Evolutionary conservation across 2,797 vertebrate species (phyloP).

Genomic region (Heliangelus exortis): DNA sequence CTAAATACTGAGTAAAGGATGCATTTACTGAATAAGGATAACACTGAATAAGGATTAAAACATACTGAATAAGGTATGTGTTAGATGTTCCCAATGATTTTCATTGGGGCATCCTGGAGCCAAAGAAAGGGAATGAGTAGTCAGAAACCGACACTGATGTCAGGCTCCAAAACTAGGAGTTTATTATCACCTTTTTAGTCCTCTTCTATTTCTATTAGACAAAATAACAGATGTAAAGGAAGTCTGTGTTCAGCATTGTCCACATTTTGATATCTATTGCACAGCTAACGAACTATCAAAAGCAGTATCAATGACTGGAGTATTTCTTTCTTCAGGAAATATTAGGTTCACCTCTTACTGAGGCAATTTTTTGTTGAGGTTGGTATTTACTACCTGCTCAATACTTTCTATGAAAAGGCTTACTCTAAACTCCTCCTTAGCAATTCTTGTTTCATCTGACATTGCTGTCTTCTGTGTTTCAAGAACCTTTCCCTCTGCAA

Average conservation of each 20-base stretch:
- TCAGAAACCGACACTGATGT: not conserved
- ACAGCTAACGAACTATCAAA: not conserved
- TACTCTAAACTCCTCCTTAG: not conserved
- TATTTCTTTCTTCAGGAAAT: not conserved
- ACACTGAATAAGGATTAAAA: not conserved
- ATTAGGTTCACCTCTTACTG: not conserved
- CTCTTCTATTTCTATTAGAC: not conserved
- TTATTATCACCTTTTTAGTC: not conserved
- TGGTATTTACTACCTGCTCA: not conserved
- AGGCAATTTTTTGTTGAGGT: not conserved
- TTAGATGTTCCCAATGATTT: not conserved
- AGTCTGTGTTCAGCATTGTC: not conserved
- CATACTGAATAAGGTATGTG: not conserved
- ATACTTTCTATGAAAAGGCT: not conserved
- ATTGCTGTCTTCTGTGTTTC: not conserved
- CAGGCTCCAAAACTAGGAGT: not conserved
- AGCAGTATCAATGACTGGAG: not conserved
- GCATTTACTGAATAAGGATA: not conserved
- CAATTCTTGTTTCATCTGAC: not conserved
- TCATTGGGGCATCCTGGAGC: not conserved
- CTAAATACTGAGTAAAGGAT: not conserved
- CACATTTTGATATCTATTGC: not conserved
- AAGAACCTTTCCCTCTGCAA: not conserved
- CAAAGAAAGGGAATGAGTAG: not conserved
- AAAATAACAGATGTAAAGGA: not conserved